phyloP scores from a whole-genome alignment of 2,113 vertebrate species.

The Osmerus eperlanus region DNA sequence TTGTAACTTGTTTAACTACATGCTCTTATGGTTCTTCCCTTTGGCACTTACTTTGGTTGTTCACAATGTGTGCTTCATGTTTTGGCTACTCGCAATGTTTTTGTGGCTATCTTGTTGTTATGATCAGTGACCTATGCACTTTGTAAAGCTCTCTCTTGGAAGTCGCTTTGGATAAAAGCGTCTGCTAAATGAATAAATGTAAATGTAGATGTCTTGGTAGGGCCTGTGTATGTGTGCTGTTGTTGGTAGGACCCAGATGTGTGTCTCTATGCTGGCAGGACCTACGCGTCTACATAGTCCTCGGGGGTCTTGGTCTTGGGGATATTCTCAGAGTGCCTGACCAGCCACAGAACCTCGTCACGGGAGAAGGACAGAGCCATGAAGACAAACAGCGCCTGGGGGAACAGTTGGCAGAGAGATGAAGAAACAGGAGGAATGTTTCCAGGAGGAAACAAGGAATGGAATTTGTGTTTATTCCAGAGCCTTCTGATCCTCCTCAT shows the following conservation, averaged over 20 bases:
- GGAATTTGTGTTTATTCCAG: not conserved
- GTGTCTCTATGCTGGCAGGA: constrained; percentile 4
- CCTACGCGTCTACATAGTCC: constrained; percentile 83
- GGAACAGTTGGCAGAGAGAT: constrained; percentile 17
- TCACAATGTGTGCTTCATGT: too few relatives aligned
- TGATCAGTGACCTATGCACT: too few relatives aligned
- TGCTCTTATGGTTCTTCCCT: too few relatives aligned
- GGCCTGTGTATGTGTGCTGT: not conserved
- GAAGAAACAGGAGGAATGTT: constrained; percentile 6
- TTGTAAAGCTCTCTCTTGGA: too few relatives aligned
- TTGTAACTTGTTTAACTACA: too few relatives aligned
- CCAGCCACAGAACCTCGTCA: constrained; percentile 88
- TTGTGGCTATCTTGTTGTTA: too few relatives aligned
- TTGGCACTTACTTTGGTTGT: too few relatives aligned
- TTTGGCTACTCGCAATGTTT: too few relatives aligned
- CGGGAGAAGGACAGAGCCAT: constrained; percentile 91
- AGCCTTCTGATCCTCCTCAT: not conserved
- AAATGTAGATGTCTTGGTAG: not conserved
- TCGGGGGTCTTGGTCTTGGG: constrained; percentile 81
- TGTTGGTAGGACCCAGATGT: not conserved
- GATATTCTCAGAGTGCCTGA: constrained; percentile 85
- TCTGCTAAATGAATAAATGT: too few relatives aligned
- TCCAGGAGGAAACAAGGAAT: not conserved
- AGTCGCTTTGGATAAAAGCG: too few relatives aligned
- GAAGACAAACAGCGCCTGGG: constrained; percentile 83